phyloP scores from a whole-genome alignment of 1,140 invertebrate genomes.

The Sarcophaga peregrina region DNA sequence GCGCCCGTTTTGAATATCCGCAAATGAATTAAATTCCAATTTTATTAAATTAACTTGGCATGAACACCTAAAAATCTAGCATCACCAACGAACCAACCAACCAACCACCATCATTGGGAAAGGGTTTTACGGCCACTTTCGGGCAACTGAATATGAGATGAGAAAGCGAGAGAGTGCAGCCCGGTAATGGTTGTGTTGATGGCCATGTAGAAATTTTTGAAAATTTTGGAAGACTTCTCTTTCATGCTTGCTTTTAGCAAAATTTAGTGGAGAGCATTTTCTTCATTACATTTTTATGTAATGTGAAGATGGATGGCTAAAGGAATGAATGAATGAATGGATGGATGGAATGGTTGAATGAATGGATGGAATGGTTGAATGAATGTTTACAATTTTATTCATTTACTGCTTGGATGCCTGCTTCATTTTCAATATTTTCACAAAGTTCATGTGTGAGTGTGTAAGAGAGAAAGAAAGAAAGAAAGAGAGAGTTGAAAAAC shows the following conservation, averaged over 20 bases:
- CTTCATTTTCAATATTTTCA: constrained; percentile 9
- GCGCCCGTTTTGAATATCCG: constrained; percentile 49
- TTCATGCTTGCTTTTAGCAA: too few species aligned
- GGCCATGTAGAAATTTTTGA: too few species aligned
- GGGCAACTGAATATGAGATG: neutral
- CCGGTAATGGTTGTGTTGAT: too few species aligned
- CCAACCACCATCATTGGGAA: neutral
- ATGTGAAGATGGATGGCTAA: too few species aligned
- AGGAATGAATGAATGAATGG: neutral
- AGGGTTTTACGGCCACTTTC: neutral
- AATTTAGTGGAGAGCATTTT: too few species aligned
- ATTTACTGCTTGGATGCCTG: constrained; percentile 27
- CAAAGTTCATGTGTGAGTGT: neutral
- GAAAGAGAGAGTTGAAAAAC: neutral
- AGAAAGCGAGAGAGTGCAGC: constrained; percentile 25
- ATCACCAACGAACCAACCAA: too few species aligned
- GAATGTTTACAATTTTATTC: constrained; percentile 41
- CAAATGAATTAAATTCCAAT: constrained; percentile 66
- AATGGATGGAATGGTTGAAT: neutral
- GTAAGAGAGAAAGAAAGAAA: neutral
- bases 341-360: neutral
- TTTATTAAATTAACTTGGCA: constrained; percentile 65
- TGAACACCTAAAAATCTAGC: neutral
- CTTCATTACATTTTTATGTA: too few species aligned
- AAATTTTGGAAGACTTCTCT: too few species aligned